Evolutionary conservation across 2,113 vertebrate species (phyloP).

Genomic region (Phycodurus eques): DNA sequence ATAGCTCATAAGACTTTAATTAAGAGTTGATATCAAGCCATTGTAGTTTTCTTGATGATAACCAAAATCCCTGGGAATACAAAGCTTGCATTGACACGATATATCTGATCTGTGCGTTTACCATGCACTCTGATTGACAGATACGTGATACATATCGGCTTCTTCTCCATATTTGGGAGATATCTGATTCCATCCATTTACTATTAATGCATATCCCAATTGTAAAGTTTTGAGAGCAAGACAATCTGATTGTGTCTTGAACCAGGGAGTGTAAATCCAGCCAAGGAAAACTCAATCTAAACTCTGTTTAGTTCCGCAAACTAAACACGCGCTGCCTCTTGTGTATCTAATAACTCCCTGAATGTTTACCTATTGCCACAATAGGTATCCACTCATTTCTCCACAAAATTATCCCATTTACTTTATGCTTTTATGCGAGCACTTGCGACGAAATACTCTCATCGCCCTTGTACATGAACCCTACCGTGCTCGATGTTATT

Average conservation of each 20-base stretch:
- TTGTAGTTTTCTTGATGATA: too few species aligned
- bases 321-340: conserved; percentile 23
- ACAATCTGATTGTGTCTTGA: background rate
- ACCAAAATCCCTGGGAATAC: too few species aligned
- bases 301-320: conserved; percentile 22
- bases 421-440: conserved; percentile 52
- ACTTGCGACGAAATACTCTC: conserved; percentile 42
- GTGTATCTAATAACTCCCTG: conserved; percentile 9
- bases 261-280: background rate
- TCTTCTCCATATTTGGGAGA: background rate
- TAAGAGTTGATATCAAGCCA: too few species aligned
- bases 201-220: background rate
- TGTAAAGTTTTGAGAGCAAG: background rate
- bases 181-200: background rate
- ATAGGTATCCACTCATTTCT: conserved; percentile 23
- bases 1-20: too few species aligned
- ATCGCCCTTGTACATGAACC: conserved; percentile 36
- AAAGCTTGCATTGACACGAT: too few species aligned
- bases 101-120: background rate
- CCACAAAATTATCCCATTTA: conserved; percentile 54
- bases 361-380: conserved; percentile 33
- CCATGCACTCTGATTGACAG: background rate
- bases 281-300: conserved; percentile 18
- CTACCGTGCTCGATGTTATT: conserved; percentile 36
- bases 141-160: background rate